Percentiles rank a stretch among this genome's conserved stretches.
Evolutionary conservation across 1,140 invertebrate genomes (phyloP).

Genomic region (Tetramorium simillimum): DNA sequence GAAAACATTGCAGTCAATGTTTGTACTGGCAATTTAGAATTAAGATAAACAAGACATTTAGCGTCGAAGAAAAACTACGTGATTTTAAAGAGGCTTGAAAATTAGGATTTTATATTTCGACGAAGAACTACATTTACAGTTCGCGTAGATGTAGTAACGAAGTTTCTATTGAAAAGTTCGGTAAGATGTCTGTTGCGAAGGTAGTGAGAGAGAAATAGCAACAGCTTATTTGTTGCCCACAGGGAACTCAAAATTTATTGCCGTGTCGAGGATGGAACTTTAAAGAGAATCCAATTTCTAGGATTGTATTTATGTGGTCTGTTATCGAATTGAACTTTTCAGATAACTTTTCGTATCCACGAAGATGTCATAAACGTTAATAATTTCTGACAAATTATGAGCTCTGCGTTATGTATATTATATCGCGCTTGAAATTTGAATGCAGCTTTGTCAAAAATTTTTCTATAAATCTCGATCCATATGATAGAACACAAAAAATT

Average conservation of each 20-base stretch:
- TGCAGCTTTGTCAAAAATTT: not conserved
- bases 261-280: not conserved
- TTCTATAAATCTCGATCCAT: not conserved
- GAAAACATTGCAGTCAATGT: not conserved
- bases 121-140: not conserved
- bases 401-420: not conserved
- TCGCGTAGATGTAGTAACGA: not conserved
- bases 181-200: not conserved
- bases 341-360: not conserved
- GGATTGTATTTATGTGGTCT: not conserved
- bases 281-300: slow-evolving; percentile 23
- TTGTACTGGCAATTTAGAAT: not conserved
- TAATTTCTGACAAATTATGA: not conserved
- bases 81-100: slow-evolving; percentile 6
- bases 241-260: slow-evolving; percentile 3
- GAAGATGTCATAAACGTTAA: not conserved
- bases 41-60: not conserved
- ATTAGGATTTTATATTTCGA: not conserved
- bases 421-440: not conserved
- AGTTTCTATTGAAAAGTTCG: slow-evolving; percentile 26
- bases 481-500: not conserved
- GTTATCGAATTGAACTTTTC: not conserved
- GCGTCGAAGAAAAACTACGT: not conserved
- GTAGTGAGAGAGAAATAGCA: not conserved
- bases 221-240: slow-evolving; percentile 29